Evolutionary conservation across 2,797 vertebrate species (phyloP).

Genomic region (Oryzias dopingdopingensis): DNA sequence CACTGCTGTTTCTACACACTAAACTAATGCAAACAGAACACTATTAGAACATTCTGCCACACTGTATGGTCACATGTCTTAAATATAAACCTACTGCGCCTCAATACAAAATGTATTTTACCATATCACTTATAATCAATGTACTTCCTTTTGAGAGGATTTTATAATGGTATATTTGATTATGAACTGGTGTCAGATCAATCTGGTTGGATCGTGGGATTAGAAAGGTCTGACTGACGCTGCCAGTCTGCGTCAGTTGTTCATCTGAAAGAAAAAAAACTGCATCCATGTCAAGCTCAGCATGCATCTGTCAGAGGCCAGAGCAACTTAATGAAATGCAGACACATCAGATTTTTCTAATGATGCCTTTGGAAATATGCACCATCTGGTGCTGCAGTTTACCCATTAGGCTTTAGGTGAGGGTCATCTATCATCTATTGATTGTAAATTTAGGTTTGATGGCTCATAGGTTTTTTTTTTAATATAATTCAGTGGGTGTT

Average conservation of each 20-base stretch:
- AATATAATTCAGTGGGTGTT: neutral
- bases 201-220: too few relatives aligned
- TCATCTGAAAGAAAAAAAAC: conserved; percentile 32
- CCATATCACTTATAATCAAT: too few relatives aligned
- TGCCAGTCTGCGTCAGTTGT: conserved; percentile 13
- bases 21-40: too few relatives aligned
- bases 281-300: conserved; percentile 22
- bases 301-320: conserved; percentile 21
- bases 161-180: too few relatives aligned
- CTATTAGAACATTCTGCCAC: too few relatives aligned
- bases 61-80: too few relatives aligned
- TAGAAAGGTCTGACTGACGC: conserved; percentile 18
- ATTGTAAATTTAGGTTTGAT: neutral
- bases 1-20: too few relatives aligned
- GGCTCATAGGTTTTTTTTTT: neutral
- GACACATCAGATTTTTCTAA: conserved; percentile 27
- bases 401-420: neutral
- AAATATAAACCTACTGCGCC: too few relatives aligned
- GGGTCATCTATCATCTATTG: neutral
- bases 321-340: conserved; percentile 20
- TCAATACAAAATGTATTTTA: too few relatives aligned
- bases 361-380: conserved; percentile 3
- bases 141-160: too few relatives aligned
- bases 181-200: too few relatives aligned
- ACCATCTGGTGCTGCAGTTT: conserved; percentile 5